phyloP scores from a whole-genome alignment of 2,797 vertebrate genomes.

The Sparidentex hasta region DNA sequence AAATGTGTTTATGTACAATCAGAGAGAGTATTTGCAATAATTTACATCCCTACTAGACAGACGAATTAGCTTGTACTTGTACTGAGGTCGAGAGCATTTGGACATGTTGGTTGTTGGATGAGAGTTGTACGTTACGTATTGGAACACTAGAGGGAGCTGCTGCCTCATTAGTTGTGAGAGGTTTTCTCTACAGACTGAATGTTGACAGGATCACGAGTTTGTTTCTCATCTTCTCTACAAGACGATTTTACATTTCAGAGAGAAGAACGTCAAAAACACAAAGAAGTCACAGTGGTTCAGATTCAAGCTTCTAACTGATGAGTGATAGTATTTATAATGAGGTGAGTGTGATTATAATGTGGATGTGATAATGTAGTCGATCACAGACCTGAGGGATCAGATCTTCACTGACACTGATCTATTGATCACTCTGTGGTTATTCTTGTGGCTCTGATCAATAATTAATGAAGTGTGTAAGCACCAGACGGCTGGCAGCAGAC shows the following conservation, averaged over 20 bases:
- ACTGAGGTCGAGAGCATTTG: neutral
- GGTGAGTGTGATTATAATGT: neutral
- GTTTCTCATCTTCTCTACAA: no score
- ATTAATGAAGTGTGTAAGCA: conserved; percentile 46
- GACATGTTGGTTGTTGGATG: neutral
- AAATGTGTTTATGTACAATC: no score
- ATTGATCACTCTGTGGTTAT: conserved; percentile 60
- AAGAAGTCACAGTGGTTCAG: neutral
- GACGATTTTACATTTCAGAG: neutral
- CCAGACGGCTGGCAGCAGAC: conserved; percentile 7
- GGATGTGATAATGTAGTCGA: neutral
- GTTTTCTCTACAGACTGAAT: neutral
- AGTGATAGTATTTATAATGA: neutral
- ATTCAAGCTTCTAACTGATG: neutral
- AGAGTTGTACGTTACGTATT: neutral
- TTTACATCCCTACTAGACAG: no score
- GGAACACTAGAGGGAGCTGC: conserved; percentile 46
- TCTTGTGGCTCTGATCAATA: conserved; percentile 54
- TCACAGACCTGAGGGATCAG: neutral
- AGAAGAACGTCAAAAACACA: neutral
- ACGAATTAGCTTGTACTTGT: neutral
- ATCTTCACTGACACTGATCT: conserved; percentile 28
- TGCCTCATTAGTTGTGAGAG: neutral
- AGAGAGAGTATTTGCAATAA: no score
- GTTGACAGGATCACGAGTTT: neutral